Percentiles rank a stretch among this genome's conserved stretches.
Evolutionary conservation across 1,140 invertebrate genomes (phyloP).

Genomic region (Pomacea maculata): DNA sequence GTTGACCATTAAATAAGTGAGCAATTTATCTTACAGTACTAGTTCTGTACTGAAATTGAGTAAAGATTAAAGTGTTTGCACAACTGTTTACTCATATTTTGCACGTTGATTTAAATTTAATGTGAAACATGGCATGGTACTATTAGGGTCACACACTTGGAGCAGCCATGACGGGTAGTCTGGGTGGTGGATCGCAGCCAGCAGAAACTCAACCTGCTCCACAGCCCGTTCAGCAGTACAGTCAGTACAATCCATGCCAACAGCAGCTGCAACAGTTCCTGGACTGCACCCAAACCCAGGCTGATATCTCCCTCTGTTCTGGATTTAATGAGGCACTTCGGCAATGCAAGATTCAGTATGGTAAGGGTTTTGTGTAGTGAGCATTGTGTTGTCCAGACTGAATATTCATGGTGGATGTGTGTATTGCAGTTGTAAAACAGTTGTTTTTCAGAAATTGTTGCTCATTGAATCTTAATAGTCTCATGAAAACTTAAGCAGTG

Average conservation of each 20-base stretch:
- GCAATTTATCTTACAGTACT: too few relatives aligned
- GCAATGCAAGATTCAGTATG: constrained; percentile 59
- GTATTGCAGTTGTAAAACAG: too few relatives aligned
- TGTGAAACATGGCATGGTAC: not conserved
- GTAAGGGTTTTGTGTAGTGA: constrained; percentile 33
- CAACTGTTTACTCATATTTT: too few relatives aligned
- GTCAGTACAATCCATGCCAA: constrained; percentile 57
- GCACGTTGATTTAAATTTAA: not conserved
- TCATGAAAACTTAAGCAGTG: too few relatives aligned
- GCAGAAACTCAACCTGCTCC: constrained; percentile 28
- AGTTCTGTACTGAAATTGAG: not conserved
- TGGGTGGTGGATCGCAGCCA: constrained; percentile 29
- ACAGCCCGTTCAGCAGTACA: constrained; percentile 36
- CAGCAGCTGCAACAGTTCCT: constrained; percentile 66
- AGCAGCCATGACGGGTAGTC: constrained; percentile 57
- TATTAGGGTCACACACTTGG: constrained; percentile 62
- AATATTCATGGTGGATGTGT: too few relatives aligned
- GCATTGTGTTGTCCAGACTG: too few relatives aligned
- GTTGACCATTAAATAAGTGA: too few relatives aligned
- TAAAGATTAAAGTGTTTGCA: not conserved
- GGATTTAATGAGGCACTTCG: constrained; percentile 64
- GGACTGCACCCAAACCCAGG: constrained; percentile 62
- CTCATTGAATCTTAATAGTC: too few relatives aligned
- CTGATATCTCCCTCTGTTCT: constrained; percentile 60
- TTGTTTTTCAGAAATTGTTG: too few relatives aligned